A percentile compares a stretch with the other conserved stretches of the same genome.
Conservation (phyloP, 2,797 vertebrate genomes). For the Hemitrygon akajei region DNA sequence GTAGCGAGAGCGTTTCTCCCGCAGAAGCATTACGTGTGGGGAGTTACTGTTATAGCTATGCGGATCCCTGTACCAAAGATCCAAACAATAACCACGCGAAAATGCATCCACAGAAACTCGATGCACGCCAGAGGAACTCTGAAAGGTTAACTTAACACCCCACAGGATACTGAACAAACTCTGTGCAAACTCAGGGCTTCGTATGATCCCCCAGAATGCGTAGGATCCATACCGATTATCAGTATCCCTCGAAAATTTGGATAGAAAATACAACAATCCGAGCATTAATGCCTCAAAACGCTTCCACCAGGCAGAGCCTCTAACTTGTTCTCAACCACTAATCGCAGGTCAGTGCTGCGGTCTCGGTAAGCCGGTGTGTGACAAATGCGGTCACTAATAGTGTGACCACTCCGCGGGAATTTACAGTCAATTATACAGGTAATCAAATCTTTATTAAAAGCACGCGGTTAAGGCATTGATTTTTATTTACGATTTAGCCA, state of each 20-base stretch:
- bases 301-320: neutral
- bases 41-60: neutral
- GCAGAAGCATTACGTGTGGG: neutral
- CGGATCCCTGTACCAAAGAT: neutral
- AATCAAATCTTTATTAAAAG: neutral
- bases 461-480: neutral
- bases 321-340: neutral
- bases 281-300: neutral
- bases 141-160: neutral
- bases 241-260: neutral
- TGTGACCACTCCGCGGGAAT: no score
- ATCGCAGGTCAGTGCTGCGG: neutral
- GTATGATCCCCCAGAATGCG: neutral
- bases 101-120: neutral
- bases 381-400: neutral
- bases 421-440: no score
- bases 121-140: neutral
- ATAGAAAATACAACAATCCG: neutral
- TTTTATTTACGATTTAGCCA: neutral
- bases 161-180: neutral
- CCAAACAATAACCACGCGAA: slow-evolving; percentile 3
- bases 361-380: neutral
- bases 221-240: neutral
- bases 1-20: neutral
- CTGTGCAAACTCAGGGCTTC: neutral